These are phyloP conservation scores for Microtus montanus DNA, from an alignment of 2,113 vertebrate species.

Conservation along the genomic window DNA sequence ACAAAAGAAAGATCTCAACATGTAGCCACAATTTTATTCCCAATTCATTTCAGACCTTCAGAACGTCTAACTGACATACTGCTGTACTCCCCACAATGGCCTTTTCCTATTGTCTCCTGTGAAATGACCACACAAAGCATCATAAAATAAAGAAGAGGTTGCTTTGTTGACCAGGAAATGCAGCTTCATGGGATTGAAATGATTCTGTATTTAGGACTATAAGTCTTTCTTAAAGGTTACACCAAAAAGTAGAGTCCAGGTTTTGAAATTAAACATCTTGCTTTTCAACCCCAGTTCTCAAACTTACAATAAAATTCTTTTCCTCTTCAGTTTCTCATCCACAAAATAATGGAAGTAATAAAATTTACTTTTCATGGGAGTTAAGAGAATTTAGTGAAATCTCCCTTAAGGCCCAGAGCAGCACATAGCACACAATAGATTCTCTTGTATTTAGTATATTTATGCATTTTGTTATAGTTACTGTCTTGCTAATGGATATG, in stretches of 20 bases:
- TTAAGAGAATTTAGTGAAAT: constrained; percentile 11
- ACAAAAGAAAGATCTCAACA: constrained; percentile 39
- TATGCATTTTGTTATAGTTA: constrained; percentile 21
- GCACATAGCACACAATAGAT: not conserved
- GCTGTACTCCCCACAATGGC: not conserved
- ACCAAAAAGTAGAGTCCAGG: not conserved
- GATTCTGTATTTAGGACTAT: not conserved
- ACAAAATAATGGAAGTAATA: not conserved
- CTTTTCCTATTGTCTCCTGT: not conserved
- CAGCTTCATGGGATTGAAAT: not conserved
- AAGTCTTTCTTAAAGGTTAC: not conserved
- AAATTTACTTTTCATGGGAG: not conserved
- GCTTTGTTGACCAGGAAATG: not conserved
- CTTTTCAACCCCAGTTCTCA: not conserved
- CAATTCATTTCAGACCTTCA: constrained; percentile 20
- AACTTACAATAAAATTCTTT: not conserved
- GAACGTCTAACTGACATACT: not conserved
- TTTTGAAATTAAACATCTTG: not conserved
- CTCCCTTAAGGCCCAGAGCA: not conserved
- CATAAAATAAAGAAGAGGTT: not conserved
- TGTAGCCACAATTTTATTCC: not conserved
- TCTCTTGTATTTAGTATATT: not conserved
- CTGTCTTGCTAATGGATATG: not conserved
- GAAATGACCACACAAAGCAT: not conserved
- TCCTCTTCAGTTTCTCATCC: not conserved